Conservation (phyloP, 2,797 vertebrate genomes). For the Lemur catta region DNA sequence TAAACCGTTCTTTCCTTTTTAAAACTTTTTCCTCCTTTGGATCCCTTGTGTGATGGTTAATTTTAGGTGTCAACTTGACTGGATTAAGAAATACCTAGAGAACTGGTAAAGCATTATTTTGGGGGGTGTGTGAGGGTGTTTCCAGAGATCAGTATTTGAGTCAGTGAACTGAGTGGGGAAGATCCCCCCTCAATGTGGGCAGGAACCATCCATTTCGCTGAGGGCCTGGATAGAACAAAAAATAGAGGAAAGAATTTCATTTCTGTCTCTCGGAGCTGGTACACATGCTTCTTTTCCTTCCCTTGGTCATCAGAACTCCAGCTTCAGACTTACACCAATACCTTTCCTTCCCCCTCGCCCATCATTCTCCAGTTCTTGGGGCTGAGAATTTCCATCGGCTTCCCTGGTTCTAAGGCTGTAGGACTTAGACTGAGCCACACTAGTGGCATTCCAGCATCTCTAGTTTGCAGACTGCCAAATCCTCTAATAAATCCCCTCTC, state of each 20-base stretch:
- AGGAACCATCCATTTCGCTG: background rate
- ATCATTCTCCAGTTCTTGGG: background rate
- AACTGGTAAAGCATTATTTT: too few relatives aligned
- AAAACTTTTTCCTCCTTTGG: background rate
- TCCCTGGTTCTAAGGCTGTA: background rate
- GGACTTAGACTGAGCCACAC: background rate
- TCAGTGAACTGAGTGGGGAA: background rate
- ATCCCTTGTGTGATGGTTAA: background rate
- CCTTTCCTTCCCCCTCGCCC: background rate
- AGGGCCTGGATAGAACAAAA: background rate
- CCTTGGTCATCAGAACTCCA: background rate
- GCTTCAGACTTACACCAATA: background rate
- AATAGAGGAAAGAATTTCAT: background rate
- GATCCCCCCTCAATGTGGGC: background rate
- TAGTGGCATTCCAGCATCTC: background rate
- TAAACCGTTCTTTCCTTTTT: background rate
- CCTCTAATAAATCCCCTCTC: background rate
- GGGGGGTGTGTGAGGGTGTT: too few relatives aligned
- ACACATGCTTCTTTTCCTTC: background rate
- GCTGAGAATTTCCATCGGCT: background rate
- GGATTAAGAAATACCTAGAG: background rate
- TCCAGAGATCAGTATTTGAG: too few relatives aligned
- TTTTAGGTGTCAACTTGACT: background rate
- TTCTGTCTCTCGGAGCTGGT: background rate
- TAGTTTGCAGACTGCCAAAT: background rate